Conservation (phyloP, 1,140 invertebrate genomes). For the Pararge aegeria region DNA sequence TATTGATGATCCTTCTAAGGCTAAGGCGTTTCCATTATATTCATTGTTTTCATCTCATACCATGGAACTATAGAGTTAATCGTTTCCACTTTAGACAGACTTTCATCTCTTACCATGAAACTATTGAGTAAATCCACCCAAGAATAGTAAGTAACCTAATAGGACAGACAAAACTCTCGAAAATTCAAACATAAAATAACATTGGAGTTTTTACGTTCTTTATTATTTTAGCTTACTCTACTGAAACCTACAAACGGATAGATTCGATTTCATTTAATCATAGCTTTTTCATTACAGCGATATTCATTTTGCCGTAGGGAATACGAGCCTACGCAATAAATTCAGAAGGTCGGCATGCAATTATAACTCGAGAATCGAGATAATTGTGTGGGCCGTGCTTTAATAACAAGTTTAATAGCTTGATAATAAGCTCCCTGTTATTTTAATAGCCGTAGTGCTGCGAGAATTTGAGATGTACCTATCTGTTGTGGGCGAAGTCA, state of each 20-base stretch:
- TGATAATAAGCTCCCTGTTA: slow-evolving; percentile 44
- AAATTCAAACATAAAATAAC: no score
- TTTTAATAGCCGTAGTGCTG: slow-evolving; percentile 27
- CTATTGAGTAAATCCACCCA: no score
- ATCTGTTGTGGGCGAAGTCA: neutral
- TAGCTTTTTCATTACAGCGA: slow-evolving; percentile 40
- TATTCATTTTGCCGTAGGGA: slow-evolving; percentile 43
- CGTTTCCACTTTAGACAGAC: no score
- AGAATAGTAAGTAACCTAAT: no score
- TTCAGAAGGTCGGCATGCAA: slow-evolving; percentile 35
- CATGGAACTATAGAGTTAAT: no score
- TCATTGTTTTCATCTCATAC: no score
- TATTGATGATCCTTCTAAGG: no score
- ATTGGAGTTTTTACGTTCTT: no score
- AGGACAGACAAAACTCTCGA: no score
- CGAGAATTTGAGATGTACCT: slow-evolving; percentile 1
- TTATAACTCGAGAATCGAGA: slow-evolving; percentile 34
- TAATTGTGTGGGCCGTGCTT: slow-evolving; percentile 45
- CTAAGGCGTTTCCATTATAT: no score
- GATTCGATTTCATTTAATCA: slow-evolving; percentile 43
- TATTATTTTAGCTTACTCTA: neutral
- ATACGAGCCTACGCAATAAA: slow-evolving; percentile 39
- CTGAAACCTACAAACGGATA: slow-evolving; percentile 21
- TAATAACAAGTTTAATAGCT: slow-evolving; percentile 50
- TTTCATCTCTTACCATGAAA: no score